These are phyloP conservation scores for Phrixothrix hirtus DNA, from an alignment of 2,888 invertebrate species.

Conservation along the genomic window DNA sequence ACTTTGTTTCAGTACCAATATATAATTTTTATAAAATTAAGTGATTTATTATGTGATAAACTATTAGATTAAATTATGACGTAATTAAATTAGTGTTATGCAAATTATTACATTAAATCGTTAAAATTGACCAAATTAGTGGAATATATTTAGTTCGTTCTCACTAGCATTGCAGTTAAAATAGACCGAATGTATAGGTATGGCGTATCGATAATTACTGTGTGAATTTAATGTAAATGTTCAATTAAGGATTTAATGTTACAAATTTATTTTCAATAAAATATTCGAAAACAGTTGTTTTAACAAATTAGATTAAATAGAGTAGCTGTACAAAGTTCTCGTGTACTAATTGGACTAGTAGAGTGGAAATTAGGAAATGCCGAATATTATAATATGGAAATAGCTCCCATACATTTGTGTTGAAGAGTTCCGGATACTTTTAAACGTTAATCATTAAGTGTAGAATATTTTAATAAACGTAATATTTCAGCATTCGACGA, in stretches of 20 bases:
- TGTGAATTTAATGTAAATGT: constrained; percentile 32
- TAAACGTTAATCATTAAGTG: too few species aligned
- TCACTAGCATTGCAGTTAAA: constrained; percentile 19
- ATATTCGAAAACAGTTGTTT: constrained; percentile 21
- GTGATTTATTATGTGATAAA: constrained; percentile 32
- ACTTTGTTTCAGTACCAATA: constrained; percentile 4
- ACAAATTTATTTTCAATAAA: constrained; percentile 37
- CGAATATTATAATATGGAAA: too few species aligned
- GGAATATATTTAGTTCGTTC: constrained; percentile 26
- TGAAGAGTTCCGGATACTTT: too few species aligned
- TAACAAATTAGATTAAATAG: too few species aligned
- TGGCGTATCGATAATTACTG: constrained; percentile 22
- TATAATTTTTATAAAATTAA: constrained; percentile 29
- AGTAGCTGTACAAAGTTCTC: too few species aligned
- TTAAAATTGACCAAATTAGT: constrained; percentile 30
- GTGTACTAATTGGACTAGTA: too few species aligned
- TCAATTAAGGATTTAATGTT: constrained; percentile 32
- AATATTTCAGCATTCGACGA: too few species aligned
- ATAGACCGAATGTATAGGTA: constrained; percentile 19
- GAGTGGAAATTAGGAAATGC: too few species aligned
- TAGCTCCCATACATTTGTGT: too few species aligned
- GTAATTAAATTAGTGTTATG: constrained; percentile 25
- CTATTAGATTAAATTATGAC: constrained; percentile 20
- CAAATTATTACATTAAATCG: constrained; percentile 26
- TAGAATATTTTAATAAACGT: too few species aligned